These are phyloP conservation scores for Pomatostomus ruficeps DNA, from an alignment of 2,113 vertebrate genomes.

Conservation along the genomic window DNA sequence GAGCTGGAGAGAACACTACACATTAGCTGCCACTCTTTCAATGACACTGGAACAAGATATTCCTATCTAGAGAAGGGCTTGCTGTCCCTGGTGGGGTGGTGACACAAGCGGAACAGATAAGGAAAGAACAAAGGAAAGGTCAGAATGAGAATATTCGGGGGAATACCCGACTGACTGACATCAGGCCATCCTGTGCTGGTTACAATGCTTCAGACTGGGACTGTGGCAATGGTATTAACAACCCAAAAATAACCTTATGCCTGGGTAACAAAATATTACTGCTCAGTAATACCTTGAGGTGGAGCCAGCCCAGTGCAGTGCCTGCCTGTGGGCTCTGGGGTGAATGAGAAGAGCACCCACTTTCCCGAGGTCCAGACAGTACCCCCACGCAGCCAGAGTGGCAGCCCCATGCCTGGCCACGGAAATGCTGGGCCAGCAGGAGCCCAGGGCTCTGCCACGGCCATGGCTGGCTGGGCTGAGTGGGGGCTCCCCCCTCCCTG, in stretches of 20 bases:
- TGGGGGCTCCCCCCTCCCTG: neutral
- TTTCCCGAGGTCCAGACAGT: neutral
- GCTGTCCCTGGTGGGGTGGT: neutral
- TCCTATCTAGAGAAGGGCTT: neutral
- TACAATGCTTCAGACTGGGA: neutral
- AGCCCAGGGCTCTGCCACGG: neutral
- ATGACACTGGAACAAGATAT: neutral
- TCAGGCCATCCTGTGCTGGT: neutral
- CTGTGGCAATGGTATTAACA: neutral
- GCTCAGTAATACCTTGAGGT: neutral
- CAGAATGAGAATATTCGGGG: neutral
- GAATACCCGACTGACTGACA: neutral
- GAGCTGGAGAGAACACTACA: neutral
- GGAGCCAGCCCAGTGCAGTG: neutral
- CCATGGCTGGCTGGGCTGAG: neutral
- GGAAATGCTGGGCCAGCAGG: neutral
- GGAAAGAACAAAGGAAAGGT: neutral
- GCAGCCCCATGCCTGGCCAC: rapidly evolving
- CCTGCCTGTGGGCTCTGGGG: neutral
- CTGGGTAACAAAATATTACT: neutral
- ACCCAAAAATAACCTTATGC: neutral
- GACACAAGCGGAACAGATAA: neutral
- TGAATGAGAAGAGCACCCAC: rapidly evolving
- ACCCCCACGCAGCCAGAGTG: neutral
- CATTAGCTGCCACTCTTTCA: neutral